Base-by-base conservation (phyloP, 2,888 invertebrate species). In the Ophion slaviceki region DNA sequence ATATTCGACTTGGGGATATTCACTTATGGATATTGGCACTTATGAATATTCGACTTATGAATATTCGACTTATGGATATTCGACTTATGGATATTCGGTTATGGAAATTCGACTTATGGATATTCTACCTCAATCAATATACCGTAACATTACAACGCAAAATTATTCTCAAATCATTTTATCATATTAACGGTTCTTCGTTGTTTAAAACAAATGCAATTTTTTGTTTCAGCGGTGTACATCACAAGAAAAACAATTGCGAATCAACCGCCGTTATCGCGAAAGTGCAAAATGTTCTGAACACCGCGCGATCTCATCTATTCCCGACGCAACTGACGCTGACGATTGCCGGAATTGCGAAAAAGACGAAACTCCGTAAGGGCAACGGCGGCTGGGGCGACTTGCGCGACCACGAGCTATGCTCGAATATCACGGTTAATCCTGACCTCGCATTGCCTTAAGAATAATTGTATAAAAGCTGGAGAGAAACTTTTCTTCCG, bases 361-460 rank as follows among this genome's bases (percentile, higher is more conserved):
- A 97, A 88, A 97, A 97, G 89, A 96, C 96, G 0, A 97, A 97
- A 90, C 94, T 98, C 4, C 95, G 96, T 10, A 98, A 98, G 93
- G 98, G 98, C 0, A 99, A 99, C 92, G 99, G 99, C 0, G 99
- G 99, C 0, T 99, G 99, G 99, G 99, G 99, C 8, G 99, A 99
- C 91, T 89, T 94, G n/a, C 94, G 97, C 78, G 97, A 97, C 93
- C 96, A 96, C 89, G 94, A 95, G 87, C 94, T 97, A 76, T 97
- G 97, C 85, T 91, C 92, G 88, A 94, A 93, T 89, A 93, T 94
- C 84, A 93, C 92, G 72, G 84, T 91, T 72, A 89, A 90, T 84
- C 90, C 92, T 61, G 92, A 93, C 59, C 80, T 92, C 62, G 88
- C 88, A 78, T 88, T 93, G 87, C 90, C 91, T 82, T 93, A 85